Conservation (phyloP, 2,888 invertebrate species). For the Eilema depressum region DNA sequence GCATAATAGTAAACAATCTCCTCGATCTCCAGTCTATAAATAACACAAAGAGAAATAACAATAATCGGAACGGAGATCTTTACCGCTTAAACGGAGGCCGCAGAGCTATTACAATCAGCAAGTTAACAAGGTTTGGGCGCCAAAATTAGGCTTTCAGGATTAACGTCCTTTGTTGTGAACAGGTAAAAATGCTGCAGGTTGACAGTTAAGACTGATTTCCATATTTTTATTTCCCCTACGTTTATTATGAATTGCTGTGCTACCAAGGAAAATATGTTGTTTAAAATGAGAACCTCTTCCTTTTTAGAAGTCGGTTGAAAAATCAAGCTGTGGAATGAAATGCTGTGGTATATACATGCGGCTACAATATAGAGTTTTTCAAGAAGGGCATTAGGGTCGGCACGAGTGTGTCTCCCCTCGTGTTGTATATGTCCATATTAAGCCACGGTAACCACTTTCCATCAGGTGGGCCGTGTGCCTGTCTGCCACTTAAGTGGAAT, state of each 20-base stretch:
- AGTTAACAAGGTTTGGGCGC: constrained; percentile 11
- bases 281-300: too few species aligned
- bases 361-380: too few species aligned
- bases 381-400: too few species aligned
- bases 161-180: constrained; percentile 14
- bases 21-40: neutral
- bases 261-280: constrained; percentile 9
- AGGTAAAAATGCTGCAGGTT: constrained; percentile 26
- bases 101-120: constrained; percentile 4
- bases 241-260: constrained; percentile 38
- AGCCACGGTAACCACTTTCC: too few species aligned
- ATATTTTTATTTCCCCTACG: constrained; percentile 43
- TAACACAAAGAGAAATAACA: neutral
- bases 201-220: constrained; percentile 33
- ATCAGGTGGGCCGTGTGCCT: too few species aligned
- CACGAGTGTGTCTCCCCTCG: too few species aligned
- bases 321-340: too few species aligned
- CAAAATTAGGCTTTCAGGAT: constrained; percentile 24
- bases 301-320: too few species aligned
- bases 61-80: neutral
- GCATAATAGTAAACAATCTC: neutral
- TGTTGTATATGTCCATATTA: too few species aligned
- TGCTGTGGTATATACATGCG: too few species aligned
- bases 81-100: neutral
- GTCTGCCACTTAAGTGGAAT: too few species aligned